phyloP scores from a whole-genome alignment of 2,888 invertebrate species.

The Nebria brevicollis region DNA sequence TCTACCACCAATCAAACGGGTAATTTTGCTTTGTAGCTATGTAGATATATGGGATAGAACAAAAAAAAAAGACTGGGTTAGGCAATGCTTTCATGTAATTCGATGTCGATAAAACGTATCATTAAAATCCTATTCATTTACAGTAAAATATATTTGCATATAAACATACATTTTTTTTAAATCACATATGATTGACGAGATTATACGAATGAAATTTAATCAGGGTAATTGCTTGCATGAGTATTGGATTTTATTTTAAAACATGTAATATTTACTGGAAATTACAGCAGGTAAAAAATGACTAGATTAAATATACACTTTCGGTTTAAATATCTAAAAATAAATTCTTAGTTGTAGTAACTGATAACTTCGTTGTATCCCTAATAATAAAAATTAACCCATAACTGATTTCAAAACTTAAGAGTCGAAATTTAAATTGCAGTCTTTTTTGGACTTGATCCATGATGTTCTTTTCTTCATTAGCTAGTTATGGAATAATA shows the following conservation, averaged over 20 bases:
- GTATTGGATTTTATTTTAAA: background rate
- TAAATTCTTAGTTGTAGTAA: no score
- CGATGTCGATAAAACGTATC: slow-evolving; percentile 1
- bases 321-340: no score
- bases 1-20: background rate
- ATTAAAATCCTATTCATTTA: background rate
- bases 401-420: no score
- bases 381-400: no score
- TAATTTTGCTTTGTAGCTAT: background rate
- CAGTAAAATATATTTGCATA: background rate
- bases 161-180: background rate
- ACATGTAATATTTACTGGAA: background rate
- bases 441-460: background rate
- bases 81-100: background rate
- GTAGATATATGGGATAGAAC: background rate
- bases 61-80: background rate
- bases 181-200: background rate
- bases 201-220: background rate
- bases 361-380: no score
- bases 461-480: background rate
- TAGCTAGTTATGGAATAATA: background rate
- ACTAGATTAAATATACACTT: no score
- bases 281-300: background rate
- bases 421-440: no score
- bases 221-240: background rate